These are phyloP conservation scores for Trachelipus rathkii DNA, from an alignment of 1,140 invertebrate species.

Conservation along the genomic window DNA sequence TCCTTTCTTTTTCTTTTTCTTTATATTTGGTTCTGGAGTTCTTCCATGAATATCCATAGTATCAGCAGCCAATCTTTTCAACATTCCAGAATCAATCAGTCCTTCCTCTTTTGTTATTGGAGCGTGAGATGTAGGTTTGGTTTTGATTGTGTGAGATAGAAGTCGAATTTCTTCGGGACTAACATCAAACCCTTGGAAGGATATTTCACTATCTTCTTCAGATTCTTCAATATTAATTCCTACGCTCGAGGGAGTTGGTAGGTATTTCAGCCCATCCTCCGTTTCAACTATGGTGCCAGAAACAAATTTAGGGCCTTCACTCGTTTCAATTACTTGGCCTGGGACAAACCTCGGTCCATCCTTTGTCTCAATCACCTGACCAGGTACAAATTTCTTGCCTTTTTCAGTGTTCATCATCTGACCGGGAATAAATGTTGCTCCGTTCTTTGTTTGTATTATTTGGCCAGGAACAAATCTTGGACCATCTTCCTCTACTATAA, in stretches of 20 bases:
- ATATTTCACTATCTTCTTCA: conserved; percentile 62
- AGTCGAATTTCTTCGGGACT: conserved; percentile 65
- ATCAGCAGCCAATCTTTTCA: conserved; percentile 63
- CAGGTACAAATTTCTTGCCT: conserved; percentile 68
- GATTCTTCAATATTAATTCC: conserved; percentile 53
- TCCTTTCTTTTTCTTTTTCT: conserved; percentile 57
- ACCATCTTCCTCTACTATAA: conserved; percentile 39
- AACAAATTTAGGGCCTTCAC: conserved; percentile 65
- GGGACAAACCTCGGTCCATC: conserved; percentile 67
- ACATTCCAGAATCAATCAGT: conserved; percentile 63
- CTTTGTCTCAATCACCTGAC: conserved; percentile 67
- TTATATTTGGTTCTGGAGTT: conserved; percentile 44
- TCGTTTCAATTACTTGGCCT: conserved; percentile 68
- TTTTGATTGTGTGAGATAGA: conserved; percentile 55
- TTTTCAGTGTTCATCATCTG: conserved; percentile 62
- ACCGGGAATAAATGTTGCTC: conserved; percentile 66
- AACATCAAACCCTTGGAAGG: conserved; percentile 68
- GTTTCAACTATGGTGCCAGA: conserved; percentile 52
- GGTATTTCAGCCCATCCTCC: conserved; percentile 41
- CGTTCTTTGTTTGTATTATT: conserved; percentile 52
- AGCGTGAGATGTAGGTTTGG: conserved; percentile 37
- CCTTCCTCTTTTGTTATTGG: conserved; percentile 57
- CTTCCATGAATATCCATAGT: conserved; percentile 59
- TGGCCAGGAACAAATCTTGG: conserved; percentile 42
- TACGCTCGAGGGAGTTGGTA: conserved; percentile 53